Evolutionary conservation across 2,797 vertebrate genomes (phyloP).

Genomic region (Hemitrygon akajei): DNA sequence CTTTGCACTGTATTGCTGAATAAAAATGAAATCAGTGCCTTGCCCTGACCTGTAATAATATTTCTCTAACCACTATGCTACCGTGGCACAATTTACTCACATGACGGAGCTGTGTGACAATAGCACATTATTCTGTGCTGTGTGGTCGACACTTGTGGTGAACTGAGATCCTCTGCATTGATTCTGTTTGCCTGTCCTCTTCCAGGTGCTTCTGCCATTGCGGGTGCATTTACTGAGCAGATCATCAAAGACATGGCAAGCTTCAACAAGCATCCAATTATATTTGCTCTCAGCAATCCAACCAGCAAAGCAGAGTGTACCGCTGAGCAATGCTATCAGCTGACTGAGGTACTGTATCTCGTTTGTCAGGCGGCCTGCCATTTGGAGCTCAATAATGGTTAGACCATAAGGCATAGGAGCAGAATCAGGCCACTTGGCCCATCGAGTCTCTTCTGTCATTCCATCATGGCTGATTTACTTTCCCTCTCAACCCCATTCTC

Average conservation of each 20-base stretch:
- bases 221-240: slow-evolving; percentile 80
- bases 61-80: too few relatives aligned
- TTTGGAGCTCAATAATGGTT: not conserved
- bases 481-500: too few relatives aligned
- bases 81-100: too few relatives aligned
- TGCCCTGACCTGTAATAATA: not conserved
- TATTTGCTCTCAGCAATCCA: slow-evolving; percentile 96
- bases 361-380: not conserved
- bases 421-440: too few relatives aligned
- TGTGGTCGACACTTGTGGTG: not conserved
- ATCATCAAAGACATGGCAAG: slow-evolving; percentile 86
- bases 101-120: too few relatives aligned
- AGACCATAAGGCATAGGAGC: too few relatives aligned
- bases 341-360: slow-evolving; percentile 70
- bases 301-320: slow-evolving; percentile 97
- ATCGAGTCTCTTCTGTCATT: too few relatives aligned
- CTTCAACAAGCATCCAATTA: slow-evolving; percentile 80
- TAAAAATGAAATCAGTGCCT: too few relatives aligned
- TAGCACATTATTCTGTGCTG: too few relatives aligned
- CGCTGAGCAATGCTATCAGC: slow-evolving; percentile 85
- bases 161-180: not conserved
- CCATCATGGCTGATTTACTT: too few relatives aligned
- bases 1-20: too few relatives aligned
- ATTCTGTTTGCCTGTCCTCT: slow-evolving; percentile 36
- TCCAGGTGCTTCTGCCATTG: slow-evolving; percentile 82